Evolutionary conservation across 37 sponge, comb jelly and placozoan species (phyloP).

Genomic region (Mnemiopsis leidyi): DNA sequence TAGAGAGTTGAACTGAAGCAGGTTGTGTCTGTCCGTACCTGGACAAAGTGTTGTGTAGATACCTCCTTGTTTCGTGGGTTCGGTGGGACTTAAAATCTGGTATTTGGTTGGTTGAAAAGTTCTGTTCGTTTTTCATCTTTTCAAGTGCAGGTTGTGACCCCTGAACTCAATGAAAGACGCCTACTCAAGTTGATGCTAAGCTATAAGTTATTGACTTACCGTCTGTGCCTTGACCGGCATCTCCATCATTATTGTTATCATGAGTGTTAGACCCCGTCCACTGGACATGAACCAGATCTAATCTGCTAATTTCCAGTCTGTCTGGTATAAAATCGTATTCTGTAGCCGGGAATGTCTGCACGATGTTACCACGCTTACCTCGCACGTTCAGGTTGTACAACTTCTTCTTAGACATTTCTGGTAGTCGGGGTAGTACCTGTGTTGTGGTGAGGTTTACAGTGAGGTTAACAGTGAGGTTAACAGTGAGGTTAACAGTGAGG

Average conservation of each 20-base stretch:
- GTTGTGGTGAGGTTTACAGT: no score
- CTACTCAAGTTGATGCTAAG: no score
- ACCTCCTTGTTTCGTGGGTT: no score
- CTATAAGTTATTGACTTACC: no score
- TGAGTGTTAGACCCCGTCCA: constrained; percentile 99
- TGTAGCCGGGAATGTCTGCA: constrained; percentile 91
- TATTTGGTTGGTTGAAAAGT: no score
- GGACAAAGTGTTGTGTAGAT: no score
- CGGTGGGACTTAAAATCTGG: no score
- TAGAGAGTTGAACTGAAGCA: neutral
- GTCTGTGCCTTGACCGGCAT: constrained; percentile 94
- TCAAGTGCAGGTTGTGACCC: no score
- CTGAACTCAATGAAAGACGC: no score
- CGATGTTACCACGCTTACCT: constrained; percentile 98
- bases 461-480: no score
- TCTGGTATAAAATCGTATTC: constrained; percentile 99
- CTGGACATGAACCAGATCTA: constrained; percentile 91
- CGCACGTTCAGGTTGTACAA: constrained; percentile 93
- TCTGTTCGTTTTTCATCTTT: no score
- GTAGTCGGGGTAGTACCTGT: neutral
- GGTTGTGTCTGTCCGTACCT: constrained; percentile 52
- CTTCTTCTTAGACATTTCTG: constrained; percentile 16
- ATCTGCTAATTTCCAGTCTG: constrained; percentile 69
- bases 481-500: no score
- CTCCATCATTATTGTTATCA: constrained; percentile 93